phyloP scores from a whole-genome alignment of 2,888 invertebrate genomes.

The Apoda limacodes region DNA sequence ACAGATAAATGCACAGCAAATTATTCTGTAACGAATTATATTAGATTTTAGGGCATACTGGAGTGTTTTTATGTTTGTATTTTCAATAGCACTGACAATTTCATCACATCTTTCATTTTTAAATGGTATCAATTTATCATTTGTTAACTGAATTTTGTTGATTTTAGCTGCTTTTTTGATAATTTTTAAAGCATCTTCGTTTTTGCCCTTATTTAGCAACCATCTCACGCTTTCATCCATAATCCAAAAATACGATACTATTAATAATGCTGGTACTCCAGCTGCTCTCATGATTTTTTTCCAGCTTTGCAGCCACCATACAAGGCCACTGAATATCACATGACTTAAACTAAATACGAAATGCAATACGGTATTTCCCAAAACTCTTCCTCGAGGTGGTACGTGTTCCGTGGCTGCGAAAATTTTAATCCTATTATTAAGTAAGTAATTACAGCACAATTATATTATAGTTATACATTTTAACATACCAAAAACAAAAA shows the following conservation, averaged over 20 bases:
- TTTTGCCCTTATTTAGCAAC: conserved; percentile 72
- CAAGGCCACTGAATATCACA: conserved; percentile 67
- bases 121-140: conserved; percentile 28
- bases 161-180: conserved; percentile 65
- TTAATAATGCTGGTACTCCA: conserved; percentile 71
- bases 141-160: conserved; percentile 46
- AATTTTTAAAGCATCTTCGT: conserved; percentile 67
- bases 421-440: too few relatives aligned
- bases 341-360: conserved; percentile 75
- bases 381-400: conserved; percentile 72
- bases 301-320: conserved; percentile 74
- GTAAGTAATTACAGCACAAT: too few relatives aligned
- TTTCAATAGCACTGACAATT: not conserved
- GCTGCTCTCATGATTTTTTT: conserved; percentile 66
- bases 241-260: conserved; percentile 71
- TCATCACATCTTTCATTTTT: conserved; percentile 7
- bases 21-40: conserved; percentile 50
- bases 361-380: conserved; percentile 72
- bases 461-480: too few relatives aligned
- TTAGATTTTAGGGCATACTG: conserved; percentile 44
- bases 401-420: conserved; percentile 75
- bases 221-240: conserved; percentile 76
- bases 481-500: too few relatives aligned
- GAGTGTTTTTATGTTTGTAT: conserved; percentile 7
- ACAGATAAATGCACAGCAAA: conserved; percentile 75